Evolutionary conservation across 2,888 invertebrate species (phyloP).

Genomic region (Schrankia costaestrigalis): DNA sequence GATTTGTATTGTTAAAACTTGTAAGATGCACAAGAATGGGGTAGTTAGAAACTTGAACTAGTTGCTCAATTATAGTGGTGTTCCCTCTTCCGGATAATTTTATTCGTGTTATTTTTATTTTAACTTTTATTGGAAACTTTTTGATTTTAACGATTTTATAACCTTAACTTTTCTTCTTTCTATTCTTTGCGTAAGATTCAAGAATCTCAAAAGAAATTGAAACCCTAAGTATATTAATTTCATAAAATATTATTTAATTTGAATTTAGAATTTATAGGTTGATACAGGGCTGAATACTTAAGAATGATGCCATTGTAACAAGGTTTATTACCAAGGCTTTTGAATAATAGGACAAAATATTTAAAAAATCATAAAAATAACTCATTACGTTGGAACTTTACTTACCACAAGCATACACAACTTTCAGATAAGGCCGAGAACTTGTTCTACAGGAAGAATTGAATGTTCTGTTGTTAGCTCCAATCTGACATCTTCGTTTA

Average conservation of each 20-base stretch:
- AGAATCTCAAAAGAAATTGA: no score
- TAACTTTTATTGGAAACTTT: no score
- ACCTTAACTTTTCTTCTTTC: neutral
- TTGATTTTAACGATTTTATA: neutral
- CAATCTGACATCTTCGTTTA: constrained; percentile 86
- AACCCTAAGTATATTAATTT: no score
- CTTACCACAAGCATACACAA: constrained; percentile 93
- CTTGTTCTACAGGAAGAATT: constrained; percentile 88
- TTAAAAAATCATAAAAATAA: neutral
- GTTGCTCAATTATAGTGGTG: constrained; percentile 17
- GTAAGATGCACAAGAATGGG: constrained; percentile 22
- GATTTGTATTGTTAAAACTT: constrained; percentile 33
- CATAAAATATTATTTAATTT: no score
- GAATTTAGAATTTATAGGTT: no score
- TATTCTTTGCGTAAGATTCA: no score
- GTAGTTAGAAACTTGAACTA: constrained; percentile 19
- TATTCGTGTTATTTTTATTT: no score
- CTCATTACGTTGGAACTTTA: no score
- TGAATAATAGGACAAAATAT: neutral
- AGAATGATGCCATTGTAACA: no score
- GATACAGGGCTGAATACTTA: no score
- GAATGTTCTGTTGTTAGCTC: constrained; percentile 87
- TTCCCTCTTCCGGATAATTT: no score
- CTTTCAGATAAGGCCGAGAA: constrained; percentile 88
- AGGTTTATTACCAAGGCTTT: no score